Percentiles rank a stretch among this genome's conserved stretches.
Conservation (phyloP, 2,888 invertebrate species). For the Aphelenchoides bicaudatus region DNA sequence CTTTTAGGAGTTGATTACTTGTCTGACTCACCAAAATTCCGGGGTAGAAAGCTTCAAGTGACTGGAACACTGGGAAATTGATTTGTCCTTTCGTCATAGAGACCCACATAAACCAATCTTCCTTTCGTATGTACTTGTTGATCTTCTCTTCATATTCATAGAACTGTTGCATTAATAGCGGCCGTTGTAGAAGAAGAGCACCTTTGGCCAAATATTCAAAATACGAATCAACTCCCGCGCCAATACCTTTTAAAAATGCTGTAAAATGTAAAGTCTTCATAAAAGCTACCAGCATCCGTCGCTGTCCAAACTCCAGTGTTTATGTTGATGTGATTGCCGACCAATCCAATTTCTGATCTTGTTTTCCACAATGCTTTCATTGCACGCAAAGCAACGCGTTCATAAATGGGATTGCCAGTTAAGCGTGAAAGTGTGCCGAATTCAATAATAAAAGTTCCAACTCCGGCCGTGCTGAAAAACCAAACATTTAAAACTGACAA, state of each 20-base stretch:
- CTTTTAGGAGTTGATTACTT: constrained; percentile 8
- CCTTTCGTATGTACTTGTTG: constrained; percentile 71
- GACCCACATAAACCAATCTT: constrained; percentile 99
- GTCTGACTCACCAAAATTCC: constrained; percentile 73
- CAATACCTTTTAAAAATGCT: constrained; percentile 83
- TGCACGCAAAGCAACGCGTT: constrained; percentile 84
- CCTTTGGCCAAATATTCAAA: constrained; percentile 98
- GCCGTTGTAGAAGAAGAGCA: constrained; percentile 80
- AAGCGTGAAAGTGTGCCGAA: constrained; percentile 73
- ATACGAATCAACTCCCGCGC: constrained; percentile 72
- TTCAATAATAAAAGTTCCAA: constrained; percentile 92
- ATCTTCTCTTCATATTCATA: constrained; percentile 65
- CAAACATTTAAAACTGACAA: constrained; percentile 66
- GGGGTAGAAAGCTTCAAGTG: constrained; percentile 96
- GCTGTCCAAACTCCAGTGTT: constrained; percentile 89
- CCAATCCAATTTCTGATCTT: constrained; percentile 69
- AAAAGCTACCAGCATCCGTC: constrained; percentile 77
- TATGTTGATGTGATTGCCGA: constrained; percentile 90
- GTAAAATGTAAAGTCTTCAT: neutral
- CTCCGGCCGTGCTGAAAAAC: constrained; percentile 94
- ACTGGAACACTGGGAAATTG: constrained; percentile 94
- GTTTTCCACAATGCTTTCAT: constrained; percentile 80
- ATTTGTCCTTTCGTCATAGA: constrained; percentile 95
- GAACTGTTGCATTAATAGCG: constrained; percentile 86
- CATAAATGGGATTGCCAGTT: constrained; percentile 72